These are phyloP conservation scores for Cynocephalus volans DNA, from an alignment of 2,113 vertebrate genomes.

Conservation along the genomic window DNA sequence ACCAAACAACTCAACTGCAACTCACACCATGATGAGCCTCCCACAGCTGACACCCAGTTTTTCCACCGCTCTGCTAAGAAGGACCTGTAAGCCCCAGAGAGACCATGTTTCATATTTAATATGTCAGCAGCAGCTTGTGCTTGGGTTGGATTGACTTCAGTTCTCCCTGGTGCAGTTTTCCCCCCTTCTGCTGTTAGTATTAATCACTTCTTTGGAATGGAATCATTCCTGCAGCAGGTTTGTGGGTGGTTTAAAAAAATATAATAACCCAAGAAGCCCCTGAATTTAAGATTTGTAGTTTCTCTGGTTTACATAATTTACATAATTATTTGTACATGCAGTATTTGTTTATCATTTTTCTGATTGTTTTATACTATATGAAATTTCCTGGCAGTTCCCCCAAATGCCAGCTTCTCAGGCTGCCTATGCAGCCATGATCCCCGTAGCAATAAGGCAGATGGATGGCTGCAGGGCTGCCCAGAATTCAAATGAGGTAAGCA, in stretches of 20 bases:
- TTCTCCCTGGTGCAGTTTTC: conserved; percentile 45
- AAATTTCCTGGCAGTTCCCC: conserved; percentile 79
- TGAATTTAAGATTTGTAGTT: conserved; percentile 79
- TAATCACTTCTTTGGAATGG: conserved; percentile 73
- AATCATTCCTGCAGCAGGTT: conserved; percentile 49
- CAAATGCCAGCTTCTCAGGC: conserved; percentile 35
- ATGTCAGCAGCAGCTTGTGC: conserved; percentile 51
- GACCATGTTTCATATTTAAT: conserved; percentile 46
- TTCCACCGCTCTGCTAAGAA: conserved; percentile 68
- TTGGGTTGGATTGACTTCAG: conserved; percentile 52
- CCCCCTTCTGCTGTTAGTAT: conserved; percentile 57
- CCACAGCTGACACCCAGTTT: conserved; percentile 47
- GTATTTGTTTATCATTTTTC: conserved; percentile 78
- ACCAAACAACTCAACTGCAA: too few species aligned
- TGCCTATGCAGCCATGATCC: conserved; percentile 50
- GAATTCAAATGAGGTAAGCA: neutral
- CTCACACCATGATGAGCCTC: conserved; percentile 36
- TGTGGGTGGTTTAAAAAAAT: conserved; percentile 59
- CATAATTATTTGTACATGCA: conserved; percentile 79
- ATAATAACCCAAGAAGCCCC: conserved; percentile 72
- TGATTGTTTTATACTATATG: conserved; percentile 70
- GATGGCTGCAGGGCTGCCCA: neutral
- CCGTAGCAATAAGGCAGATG: neutral
- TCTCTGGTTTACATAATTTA: conserved; percentile 79
- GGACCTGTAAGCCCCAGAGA: conserved; percentile 52